Conservation (phyloP, 2,797 vertebrate species). For the Silurus lanzhouensis region DNA sequence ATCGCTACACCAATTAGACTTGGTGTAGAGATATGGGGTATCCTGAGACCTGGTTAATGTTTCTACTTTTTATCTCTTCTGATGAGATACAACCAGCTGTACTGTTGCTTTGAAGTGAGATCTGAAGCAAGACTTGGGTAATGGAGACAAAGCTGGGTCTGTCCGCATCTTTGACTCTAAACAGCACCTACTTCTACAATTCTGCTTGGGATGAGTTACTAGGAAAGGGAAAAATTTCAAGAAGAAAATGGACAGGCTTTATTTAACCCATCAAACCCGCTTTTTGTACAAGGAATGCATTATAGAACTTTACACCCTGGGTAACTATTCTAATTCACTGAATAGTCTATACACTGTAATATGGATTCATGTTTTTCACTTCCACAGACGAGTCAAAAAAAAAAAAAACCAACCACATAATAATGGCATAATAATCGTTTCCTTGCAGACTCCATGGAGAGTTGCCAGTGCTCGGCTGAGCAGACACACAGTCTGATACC, state of each 20-base stretch:
- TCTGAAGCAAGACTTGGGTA: conserved; percentile 38
- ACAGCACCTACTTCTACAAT: conserved; percentile 26
- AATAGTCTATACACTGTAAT: not conserved
- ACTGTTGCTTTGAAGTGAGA: not conserved
- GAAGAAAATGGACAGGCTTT: not conserved
- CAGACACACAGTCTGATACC: conserved; percentile 11
- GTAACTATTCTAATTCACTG: not conserved
- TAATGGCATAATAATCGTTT: not conserved
- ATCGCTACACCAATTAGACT: not conserved
- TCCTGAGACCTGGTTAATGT: conserved; percentile 22
- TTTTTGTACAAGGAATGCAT: not conserved
- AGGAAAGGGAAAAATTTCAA: not conserved
- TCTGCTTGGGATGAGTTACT: not conserved
- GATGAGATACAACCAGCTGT: not conserved
- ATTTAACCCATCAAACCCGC: not conserved
- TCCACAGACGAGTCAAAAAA: not conserved
- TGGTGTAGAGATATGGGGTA: not conserved
- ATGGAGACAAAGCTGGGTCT: conserved; percentile 44
- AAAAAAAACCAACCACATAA: not conserved
- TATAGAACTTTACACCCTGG: not conserved
- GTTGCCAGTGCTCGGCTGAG: not conserved
- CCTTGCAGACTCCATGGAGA: conserved; percentile 17
- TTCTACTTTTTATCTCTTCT: not conserved
- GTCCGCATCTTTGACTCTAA: conserved; percentile 28
- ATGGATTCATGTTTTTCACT: not conserved